Base-by-base conservation (phyloP, 2,797 vertebrate species). In the Simalia tracyae region DNA sequence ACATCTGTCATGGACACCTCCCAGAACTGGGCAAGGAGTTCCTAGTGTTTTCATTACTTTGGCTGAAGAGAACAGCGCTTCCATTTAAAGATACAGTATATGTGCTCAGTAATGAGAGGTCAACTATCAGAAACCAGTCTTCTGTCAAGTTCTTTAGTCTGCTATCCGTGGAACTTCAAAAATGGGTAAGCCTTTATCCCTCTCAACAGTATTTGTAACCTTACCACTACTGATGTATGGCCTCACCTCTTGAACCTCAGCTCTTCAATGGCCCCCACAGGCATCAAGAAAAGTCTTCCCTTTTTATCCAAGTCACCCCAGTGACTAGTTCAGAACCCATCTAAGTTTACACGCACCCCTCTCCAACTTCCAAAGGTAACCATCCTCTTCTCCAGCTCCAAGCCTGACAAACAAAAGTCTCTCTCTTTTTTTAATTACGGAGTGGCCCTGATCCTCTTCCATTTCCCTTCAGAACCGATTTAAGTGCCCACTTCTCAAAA, bases 1-100 rank as follows among this genome's bases (percentile, higher is more conserved):
- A 61, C 46, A 15, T 0, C 3, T 1, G 31, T 0, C 0, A 42
- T 0, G 89, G 59, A 88, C 61, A 22, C 28, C 2, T 8, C 60
- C 56, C 10, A n/a, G 14, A 87, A 0, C 63, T 28, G 4, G 63
- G 0, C 0, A 0, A 3, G 84, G n/a, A 59, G 89, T 14, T 1
- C 50, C 87, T 14, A 24, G 10, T 46, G 8, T 1, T 1, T 50
- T 31, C 24, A 64, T 0, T 46, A 42, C 90, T 85, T 26, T 22
- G 15, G 19, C 72, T 2, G 5, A 87, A 56, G 0, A 76, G 89
- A 84, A 1, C 87, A 26, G 8, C 15, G 0, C 2, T 0, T 86
- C 4, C 93, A 50, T 54, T 12, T 57, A 90, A 59, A 17, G 36
- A 2, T 59, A 36, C 36, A 36, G 36, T 36, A 88, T 4, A 19